Base-by-base conservation (phyloP, 1,140 invertebrate species). In the Drosophila novamexicana region DNA sequence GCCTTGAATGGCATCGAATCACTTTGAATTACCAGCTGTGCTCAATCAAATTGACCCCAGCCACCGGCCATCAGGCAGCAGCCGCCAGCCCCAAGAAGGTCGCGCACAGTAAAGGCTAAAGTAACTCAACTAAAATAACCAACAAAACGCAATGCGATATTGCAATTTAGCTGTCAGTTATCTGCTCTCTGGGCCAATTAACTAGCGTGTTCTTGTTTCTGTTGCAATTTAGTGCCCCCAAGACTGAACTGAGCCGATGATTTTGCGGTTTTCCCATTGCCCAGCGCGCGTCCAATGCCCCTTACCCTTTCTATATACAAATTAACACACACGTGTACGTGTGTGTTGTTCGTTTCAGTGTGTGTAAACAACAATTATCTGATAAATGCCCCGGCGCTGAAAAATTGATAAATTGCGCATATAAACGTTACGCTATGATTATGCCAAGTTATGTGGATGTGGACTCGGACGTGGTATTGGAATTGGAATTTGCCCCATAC, bases 321-420 rank as follows among this genome's bases (percentile, higher is more conserved):
- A 34, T 16, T n/a, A 12, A 52, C 9, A n/a, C 9, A 32, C 29
- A n/a, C 16, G 7, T 22, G 29, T 42, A 29, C 12, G 10, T 66
- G 71, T 75, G 57, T 74, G 39, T 16, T 47, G 47, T 12, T 49
- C 74, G 63, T 49, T 54, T 53, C 47, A 62, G 53, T 83, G 84
- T 88, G 83, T 86, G 84, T 64, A 86, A 86, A 88, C 83, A 86
- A 77, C 80, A 86, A 86, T 86, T 86, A 86, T 89, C 84, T 79
- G 83, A 86, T 86, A 86, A 86, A 88, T 88, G 77, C 72, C 75
- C 69, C 54, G 83, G 83, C 83, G 84, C 83, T 86, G 79, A 86
- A 86, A 86, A 88, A 83, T 86, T 83, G 83, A 86, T 86, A 86
- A 86, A 86, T 86, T 86, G 83, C 69, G 75, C 73, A 80, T 86